Evolutionary conservation across 2,888 invertebrate species (phyloP).

Genomic region (Incurvaria masculella): DNA sequence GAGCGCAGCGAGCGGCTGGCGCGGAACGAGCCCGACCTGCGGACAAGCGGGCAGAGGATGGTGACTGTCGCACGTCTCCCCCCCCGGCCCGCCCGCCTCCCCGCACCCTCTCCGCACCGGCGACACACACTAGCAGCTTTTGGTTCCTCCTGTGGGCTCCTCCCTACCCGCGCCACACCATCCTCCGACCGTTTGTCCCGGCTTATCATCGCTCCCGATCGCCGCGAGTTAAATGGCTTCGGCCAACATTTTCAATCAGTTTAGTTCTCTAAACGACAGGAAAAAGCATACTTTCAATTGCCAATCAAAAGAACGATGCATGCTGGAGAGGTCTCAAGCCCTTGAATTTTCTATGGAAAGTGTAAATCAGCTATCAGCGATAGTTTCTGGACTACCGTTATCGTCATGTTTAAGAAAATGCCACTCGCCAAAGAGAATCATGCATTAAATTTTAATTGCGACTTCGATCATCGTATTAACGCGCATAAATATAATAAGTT

Average conservation of each 20-base stretch:
- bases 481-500: no score
- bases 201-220: no score
- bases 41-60: conserved; percentile 57
- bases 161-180: conserved; percentile 30
- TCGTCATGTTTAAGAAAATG: not conserved
- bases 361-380: conserved; percentile 30
- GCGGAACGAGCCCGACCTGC: conserved; percentile 94
- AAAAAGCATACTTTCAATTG: conserved; percentile 47
- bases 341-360: not conserved
- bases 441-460: not conserved
- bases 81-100: not conserved
- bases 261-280: conserved; percentile 14
- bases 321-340: conserved; percentile 40
- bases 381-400: conserved; percentile 1
- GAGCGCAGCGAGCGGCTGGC: conserved; percentile 73
- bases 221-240: no score
- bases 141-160: conserved; percentile 25
- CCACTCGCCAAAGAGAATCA: not conserved
- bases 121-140: conserved; percentile 26
- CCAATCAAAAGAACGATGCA: conserved; percentile 39
- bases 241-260: not conserved
- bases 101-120: not conserved
- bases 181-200: conserved; percentile 50
- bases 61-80: conserved; percentile 25
- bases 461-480: no score